Evolutionary conservation across 2,797 vertebrate genomes (phyloP).

Genomic region (Phoebastria nigripes): DNA sequence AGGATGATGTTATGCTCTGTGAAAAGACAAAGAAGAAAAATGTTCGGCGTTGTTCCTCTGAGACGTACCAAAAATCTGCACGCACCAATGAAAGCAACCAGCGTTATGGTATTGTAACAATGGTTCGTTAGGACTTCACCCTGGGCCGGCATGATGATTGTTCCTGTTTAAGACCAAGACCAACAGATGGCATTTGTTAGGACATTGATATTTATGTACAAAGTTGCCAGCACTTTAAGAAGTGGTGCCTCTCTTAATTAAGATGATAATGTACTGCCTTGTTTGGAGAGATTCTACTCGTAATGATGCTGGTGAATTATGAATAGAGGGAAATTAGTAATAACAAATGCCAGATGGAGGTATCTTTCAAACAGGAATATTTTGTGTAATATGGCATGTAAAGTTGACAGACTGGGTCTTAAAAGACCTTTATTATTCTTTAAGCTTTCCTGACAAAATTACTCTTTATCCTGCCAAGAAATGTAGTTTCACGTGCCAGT

Average conservation of each 20-base stretch:
- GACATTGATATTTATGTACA: conserved; percentile 21
- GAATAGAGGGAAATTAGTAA: conserved; percentile 43
- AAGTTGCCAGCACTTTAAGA: conserved; percentile 24
- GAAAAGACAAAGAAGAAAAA: conserved; percentile 3
- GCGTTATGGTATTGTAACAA: conserved; percentile 6
- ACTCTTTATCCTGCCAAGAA: conserved; percentile 51
- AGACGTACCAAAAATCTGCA: not conserved
- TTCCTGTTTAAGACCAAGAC: not conserved
- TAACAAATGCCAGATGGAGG: conserved; percentile 53
- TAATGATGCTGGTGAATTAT: conserved; percentile 44
- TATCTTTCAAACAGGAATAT: conserved; percentile 35
- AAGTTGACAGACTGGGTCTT: conserved; percentile 11
- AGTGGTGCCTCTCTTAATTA: conserved; percentile 29
- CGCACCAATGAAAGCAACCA: not conserved
- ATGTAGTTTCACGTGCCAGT: conserved; percentile 25
- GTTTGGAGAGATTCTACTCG: conserved; percentile 15
- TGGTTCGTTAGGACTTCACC: conserved; percentile 8
- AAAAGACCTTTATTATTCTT: conserved; percentile 54
- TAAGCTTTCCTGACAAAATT: conserved; percentile 59
- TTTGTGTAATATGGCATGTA: conserved; percentile 30
- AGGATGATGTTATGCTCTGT: conserved; percentile 15
- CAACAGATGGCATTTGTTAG: conserved; percentile 43
- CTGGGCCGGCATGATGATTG: not conserved
- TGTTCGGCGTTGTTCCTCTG: not conserved
- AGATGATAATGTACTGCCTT: conserved; percentile 40